These are phyloP conservation scores for Drosophila fungiperda DNA, from an alignment of 2,888 invertebrate genomes.

Conservation along the genomic window DNA sequence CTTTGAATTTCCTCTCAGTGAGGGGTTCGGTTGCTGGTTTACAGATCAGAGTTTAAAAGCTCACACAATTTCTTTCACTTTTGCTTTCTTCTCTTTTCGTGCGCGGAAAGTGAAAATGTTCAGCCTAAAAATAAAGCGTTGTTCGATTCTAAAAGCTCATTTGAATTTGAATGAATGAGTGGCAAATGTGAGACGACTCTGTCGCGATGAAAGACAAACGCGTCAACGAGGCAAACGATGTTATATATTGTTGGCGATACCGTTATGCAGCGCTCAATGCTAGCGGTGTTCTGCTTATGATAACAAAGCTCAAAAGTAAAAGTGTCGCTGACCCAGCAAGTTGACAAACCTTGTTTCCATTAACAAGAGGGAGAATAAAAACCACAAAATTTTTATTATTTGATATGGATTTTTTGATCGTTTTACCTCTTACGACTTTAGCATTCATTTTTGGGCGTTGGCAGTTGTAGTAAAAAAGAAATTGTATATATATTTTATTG, in stretches of 20 bases:
- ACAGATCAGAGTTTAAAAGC: conserved; percentile 16
- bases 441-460: background rate
- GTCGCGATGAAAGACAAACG: background rate
- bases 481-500: background rate
- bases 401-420: background rate
- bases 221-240: conserved; percentile 4
- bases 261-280: conserved; percentile 49
- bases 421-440: background rate
- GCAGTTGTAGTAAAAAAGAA: background rate
- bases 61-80: conserved; percentile 47
- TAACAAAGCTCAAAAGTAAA: conserved; percentile 65
- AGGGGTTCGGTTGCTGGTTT: conserved; percentile 9
- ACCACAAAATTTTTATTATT: background rate
- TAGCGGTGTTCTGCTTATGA: conserved; percentile 75
- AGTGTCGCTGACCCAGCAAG: conserved; percentile 41
- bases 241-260: conserved; percentile 24
- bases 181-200: conserved; percentile 10
- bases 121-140: conserved; percentile 21
- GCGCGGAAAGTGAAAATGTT: conserved; percentile 56
- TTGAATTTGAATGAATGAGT: conserved; percentile 41
- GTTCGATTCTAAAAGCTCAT: conserved; percentile 43
- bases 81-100: conserved; percentile 52
- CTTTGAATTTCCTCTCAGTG: conserved; percentile 32
- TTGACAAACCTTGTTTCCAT: background rate
- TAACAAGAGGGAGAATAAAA: conserved; percentile 20